Conservation (phyloP, 2,797 vertebrate species). For the Miopithecus talapoin region DNA sequence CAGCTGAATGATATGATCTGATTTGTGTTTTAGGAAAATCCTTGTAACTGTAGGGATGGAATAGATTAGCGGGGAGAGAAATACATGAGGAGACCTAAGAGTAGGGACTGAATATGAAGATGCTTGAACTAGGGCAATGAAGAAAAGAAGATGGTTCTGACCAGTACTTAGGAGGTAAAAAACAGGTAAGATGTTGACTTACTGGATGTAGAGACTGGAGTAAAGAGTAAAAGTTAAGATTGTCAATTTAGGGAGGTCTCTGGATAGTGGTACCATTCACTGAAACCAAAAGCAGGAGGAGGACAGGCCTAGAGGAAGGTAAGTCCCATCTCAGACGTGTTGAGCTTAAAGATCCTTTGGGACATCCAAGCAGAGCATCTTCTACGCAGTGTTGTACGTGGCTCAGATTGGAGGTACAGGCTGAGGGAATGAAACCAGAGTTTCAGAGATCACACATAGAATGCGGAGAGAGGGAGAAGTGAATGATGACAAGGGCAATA, state of each 20-base stretch:
- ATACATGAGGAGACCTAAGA: not conserved
- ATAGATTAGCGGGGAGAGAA: constrained; percentile 17
- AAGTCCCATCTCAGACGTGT: not conserved
- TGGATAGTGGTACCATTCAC: not conserved
- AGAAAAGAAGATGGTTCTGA: not conserved
- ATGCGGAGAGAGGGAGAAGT: not conserved
- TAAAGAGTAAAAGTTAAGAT: not conserved
- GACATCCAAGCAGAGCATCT: not conserved
- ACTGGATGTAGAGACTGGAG: not conserved
- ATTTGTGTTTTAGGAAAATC: constrained; percentile 38
- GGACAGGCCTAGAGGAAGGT: not conserved
- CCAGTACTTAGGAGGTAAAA: not conserved
- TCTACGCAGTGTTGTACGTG: not conserved
- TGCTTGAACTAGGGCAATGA: not conserved
- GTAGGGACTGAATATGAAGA: not conserved
- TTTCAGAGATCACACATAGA: not conserved
- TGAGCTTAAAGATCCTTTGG: not conserved
- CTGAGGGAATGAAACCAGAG: not conserved
- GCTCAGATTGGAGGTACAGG: not conserved
- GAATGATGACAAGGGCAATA: not conserved
- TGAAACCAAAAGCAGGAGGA: not conserved
- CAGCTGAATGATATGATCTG: not conserved
- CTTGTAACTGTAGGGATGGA: constrained; percentile 4
- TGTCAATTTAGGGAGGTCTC: not conserved
- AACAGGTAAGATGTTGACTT: not conserved